Percentiles rank a stretch among this genome's conserved stretches.
Evolutionary conservation across 2,888 invertebrate species (phyloP).

Genomic region (Deilephila elpenor): DNA sequence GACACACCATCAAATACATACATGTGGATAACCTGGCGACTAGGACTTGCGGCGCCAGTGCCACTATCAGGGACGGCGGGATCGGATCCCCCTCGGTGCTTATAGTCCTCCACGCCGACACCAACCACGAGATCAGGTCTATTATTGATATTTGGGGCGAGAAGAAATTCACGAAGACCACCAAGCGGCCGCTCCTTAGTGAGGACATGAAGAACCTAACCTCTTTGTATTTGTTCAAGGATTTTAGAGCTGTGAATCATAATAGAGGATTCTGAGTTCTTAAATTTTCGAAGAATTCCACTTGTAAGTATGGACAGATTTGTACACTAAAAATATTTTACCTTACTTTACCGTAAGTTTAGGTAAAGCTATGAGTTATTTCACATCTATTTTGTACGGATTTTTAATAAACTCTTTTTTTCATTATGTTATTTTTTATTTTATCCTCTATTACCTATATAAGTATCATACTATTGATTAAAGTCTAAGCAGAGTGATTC

Average conservation of each 20-base stretch:
- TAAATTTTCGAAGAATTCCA: conserved; percentile 26
- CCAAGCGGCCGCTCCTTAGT: background rate
- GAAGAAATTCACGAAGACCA: conserved; percentile 35
- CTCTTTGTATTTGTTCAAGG: conserved; percentile 58
- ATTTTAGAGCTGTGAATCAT: conserved; percentile 59
- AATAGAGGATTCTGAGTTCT: conserved; percentile 49
- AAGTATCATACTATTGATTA: no score
- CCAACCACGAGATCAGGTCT: conserved; percentile 69
- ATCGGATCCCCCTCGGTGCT: conserved; percentile 61
- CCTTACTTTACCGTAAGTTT: background rate
- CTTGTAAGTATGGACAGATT: background rate
- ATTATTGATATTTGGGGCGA: conserved; percentile 76
- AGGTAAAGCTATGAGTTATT: no score
- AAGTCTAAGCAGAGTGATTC: no score
- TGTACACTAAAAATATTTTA: background rate
- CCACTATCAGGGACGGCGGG: conserved; percentile 64
- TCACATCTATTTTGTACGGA: no score
- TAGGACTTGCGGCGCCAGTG: conserved; percentile 68
- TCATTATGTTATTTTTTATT: no score
- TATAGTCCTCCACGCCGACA: conserved; percentile 64
- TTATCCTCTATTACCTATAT: no score
- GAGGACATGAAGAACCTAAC: conserved; percentile 49
- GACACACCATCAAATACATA: conserved; percentile 66
- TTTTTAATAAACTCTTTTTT: no score
- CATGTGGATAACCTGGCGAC: conserved; percentile 72